A percentile compares a stretch with the other conserved stretches of the same genome.
Conservation (phyloP, 2,888 invertebrate species). For the Suillia variegata region DNA sequence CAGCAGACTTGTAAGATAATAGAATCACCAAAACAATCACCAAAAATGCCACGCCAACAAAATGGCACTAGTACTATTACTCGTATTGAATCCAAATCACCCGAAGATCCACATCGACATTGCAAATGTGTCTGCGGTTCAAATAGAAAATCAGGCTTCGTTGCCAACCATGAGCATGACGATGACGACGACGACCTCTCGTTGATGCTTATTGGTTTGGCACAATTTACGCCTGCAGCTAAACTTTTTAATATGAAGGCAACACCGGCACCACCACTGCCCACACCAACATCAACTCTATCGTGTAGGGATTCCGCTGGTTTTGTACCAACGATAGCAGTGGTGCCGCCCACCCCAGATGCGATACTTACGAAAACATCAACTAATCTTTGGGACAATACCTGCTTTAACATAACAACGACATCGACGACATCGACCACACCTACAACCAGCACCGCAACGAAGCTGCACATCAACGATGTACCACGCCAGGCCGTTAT, state of each 20-base stretch:
- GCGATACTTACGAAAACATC: constrained; percentile 57
- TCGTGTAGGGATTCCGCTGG: constrained; percentile 27
- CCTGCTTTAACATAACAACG: constrained; percentile 37
- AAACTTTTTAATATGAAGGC: constrained; percentile 62
- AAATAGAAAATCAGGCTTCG: not conserved
- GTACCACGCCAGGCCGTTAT: constrained; percentile 49
- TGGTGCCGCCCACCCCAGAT: constrained; percentile 78
- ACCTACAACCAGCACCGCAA: constrained; percentile 36
- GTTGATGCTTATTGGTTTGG: constrained; percentile 71
- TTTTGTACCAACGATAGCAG: constrained; percentile 71
- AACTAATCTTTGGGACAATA: constrained; percentile 59
- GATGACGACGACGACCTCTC: constrained; percentile 68
- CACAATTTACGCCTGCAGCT: constrained; percentile 63
- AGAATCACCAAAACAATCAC: constrained; percentile 52
- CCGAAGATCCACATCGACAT: constrained; percentile 31
- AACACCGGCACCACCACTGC: constrained; percentile 23
- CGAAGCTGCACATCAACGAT: constrained; percentile 44
- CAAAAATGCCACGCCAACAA: constrained; percentile 28
- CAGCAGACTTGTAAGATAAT: constrained; percentile 59
- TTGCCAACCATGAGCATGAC: not conserved
- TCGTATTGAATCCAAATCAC: not conserved
- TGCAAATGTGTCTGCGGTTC: constrained; percentile 45
- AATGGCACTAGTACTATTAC: not conserved
- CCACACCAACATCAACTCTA: constrained; percentile 47
- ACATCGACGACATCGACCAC: constrained; percentile 63